Base-by-base conservation (phyloP, 64 coral and sea anemone genomes). In the Platygyra sinensis region DNA sequence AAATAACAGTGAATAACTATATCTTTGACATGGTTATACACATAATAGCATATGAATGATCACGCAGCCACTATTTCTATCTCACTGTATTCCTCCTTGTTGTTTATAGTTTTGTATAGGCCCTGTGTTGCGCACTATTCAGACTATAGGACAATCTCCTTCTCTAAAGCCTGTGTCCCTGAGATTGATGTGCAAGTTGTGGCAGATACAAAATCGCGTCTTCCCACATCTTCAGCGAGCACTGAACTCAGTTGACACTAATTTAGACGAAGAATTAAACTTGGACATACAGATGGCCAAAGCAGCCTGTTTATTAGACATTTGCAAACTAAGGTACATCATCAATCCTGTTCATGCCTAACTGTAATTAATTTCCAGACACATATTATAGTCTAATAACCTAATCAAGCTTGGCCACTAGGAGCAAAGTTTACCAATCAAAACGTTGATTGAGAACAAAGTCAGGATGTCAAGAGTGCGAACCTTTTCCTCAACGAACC, bases 241-340 rank as follows among this genome's bases (percentile, higher is more conserved):
- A 38, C 75, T 99, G 4, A 85, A 87, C 32, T 69, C 74, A 51
- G 74, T 69, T 65, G 89, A 91, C 75, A 31, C 30, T 30, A 84
- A 79, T 33, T 72, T 82, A 2, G 88, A 72, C 25, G 60, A 8
- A 8, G 88, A 89, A 72, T 30, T 88, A 49, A 13, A 82, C 2
- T 59, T 73, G 51, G 97, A 99, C 33, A 74, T 99, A 52, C 83
- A 91, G 32, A 86, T 99, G 55, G 91, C 97, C 50, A 91, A 89
- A 63, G 97, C 97, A 74, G 97, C 94, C 14, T 89, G 91, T 55
- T 93, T 99, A 72, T 88, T 89, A 75, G 97, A 99, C 55, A 93
- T 99, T 57, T 99, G 97, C 31, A 67, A 69, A 86, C 32, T 75
- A 57, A 57, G 54, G 54, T 57, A 57, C 42, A 46, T 5, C 42